Evolutionary conservation across 2,888 invertebrate species (phyloP), one percentile per base, ranked within the genome.

Genomic region (Linnaemya vulpina): DNA sequence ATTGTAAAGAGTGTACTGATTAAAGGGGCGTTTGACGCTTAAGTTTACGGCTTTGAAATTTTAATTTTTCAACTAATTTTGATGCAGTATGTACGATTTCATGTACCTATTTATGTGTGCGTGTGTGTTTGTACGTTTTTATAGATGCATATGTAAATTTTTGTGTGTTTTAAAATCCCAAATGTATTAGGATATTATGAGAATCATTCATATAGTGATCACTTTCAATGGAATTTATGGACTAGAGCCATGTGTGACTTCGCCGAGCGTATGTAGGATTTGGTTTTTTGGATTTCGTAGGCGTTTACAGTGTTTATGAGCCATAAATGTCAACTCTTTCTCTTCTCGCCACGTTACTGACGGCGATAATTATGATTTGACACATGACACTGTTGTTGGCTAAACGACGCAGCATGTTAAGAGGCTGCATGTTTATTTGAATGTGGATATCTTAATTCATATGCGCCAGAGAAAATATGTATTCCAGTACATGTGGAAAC

Each of bases 301-400:
- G 90, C 91, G 90, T 89, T 83, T 86, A 89, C 90, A 84, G 77
- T 89, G 89, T 90, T 90, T 89, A 90, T 89, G 88, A 88, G 81
- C 85, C 89, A 88, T 89, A 88, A 89, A 87, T 89, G 89, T 88
- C 88, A 86, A 88, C 88, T 88, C 83, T 86, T 82, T 75, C 60
- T 11, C 58, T 65, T 67, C 17, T 30, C n/a, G 30, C 40, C 22
- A 25, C 63, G 51, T 53, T 65, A 35, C 62, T 65, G 40, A 22
- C 49, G 35, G n/a, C 20, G 55, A 53, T 67, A 40, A 71, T 80
- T 51, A 74, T 78, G 78, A 78, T 70, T 80, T 79, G 74, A 85
- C 82, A 82, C 70, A 85, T 78, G 87, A 77, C 62, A 84, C 82
- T 83, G 78, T 86, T 89, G 88, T 90, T 90, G 86, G 87, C 86